Conservation (phyloP, 2,888 invertebrate genomes). For the Matsumyia berberina region DNA sequence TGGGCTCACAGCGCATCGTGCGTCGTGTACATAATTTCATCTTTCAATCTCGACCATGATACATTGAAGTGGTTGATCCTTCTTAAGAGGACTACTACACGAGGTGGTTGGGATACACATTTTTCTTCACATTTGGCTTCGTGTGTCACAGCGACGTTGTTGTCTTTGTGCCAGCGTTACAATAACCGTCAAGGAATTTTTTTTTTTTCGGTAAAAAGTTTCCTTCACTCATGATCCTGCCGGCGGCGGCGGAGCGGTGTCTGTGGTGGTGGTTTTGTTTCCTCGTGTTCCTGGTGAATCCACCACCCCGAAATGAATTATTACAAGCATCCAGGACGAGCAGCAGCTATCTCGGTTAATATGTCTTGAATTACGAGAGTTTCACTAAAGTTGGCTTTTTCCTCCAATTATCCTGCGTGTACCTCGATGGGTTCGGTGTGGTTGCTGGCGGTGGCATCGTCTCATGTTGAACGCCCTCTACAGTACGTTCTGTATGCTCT, state of each 20-base stretch:
- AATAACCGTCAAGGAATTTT: slow-evolving; percentile 34
- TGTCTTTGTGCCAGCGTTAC: slow-evolving; percentile 28
- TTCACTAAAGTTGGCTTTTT: slow-evolving; percentile 65
- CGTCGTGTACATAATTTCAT: slow-evolving; percentile 34
- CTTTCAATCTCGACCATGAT: slow-evolving; percentile 68
- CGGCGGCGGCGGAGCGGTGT: too few species aligned
- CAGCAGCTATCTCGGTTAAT: slow-evolving; percentile 37
- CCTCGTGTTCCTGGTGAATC: slow-evolving; percentile 4
- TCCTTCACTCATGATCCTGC: background rate
- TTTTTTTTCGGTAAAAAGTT: background rate
- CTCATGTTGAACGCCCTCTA: slow-evolving; percentile 12
- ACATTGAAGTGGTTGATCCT: slow-evolving; percentile 37
- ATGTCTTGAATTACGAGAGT: slow-evolving; percentile 73
- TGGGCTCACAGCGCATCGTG: background rate
- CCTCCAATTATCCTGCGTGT: slow-evolving; percentile 68
- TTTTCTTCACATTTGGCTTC: slow-evolving; percentile 53
- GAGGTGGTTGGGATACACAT: background rate
- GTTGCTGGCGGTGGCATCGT: background rate
- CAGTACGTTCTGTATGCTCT: slow-evolving; percentile 27
- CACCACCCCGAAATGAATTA: slow-evolving; percentile 54
- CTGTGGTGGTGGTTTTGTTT: background rate
- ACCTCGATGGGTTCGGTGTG: slow-evolving; percentile 31
- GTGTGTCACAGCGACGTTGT: slow-evolving; percentile 54
- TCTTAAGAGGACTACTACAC: slow-evolving; percentile 16
- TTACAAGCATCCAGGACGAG: slow-evolving; percentile 23